phyloP scores from a whole-genome alignment of 2,797 vertebrate genomes.

The Pangasius krempfi region DNA sequence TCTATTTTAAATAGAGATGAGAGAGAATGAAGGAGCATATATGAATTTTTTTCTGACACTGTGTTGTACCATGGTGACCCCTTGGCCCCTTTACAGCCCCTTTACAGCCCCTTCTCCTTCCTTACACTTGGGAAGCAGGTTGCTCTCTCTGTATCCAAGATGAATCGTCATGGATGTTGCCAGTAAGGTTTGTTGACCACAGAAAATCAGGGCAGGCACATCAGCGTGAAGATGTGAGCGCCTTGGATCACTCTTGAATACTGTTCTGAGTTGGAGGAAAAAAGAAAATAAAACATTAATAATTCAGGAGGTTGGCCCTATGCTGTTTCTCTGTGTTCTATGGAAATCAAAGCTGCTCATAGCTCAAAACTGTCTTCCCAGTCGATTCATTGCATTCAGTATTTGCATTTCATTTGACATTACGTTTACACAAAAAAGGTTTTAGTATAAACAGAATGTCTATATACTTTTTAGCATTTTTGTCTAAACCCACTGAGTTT shows the following conservation, averaged over 20 bases:
- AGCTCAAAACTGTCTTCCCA: conserved; percentile 29
- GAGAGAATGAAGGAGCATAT: not conserved
- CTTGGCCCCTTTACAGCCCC: not conserved
- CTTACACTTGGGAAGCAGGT: not conserved
- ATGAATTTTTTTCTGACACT: not conserved
- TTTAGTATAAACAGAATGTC: not conserved
- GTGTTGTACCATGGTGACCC: not conserved
- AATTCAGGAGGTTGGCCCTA: conserved; percentile 41
- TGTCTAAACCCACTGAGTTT: not conserved
- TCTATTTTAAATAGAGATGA: not conserved
- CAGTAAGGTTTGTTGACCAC: conserved; percentile 23
- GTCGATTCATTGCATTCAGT: not conserved
- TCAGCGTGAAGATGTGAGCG: not conserved
- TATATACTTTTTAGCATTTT: not conserved
- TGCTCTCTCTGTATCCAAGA: not conserved
- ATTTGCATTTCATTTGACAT: not conserved
- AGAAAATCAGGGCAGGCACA: conserved; percentile 26
- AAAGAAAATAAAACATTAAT: conserved; percentile 35
- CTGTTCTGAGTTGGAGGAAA: conserved; percentile 23
- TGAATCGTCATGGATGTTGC: conserved; percentile 28
- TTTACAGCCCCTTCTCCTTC: not conserved
- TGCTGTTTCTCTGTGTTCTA: conserved; percentile 1
- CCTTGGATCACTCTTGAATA: conserved; percentile 32
- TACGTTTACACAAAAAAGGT: not conserved
- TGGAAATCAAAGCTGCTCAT: conserved; percentile 43